These are phyloP conservation scores for Hemiprocne comata DNA, from an alignment of 2,113 vertebrate species.

Conservation along the genomic window DNA sequence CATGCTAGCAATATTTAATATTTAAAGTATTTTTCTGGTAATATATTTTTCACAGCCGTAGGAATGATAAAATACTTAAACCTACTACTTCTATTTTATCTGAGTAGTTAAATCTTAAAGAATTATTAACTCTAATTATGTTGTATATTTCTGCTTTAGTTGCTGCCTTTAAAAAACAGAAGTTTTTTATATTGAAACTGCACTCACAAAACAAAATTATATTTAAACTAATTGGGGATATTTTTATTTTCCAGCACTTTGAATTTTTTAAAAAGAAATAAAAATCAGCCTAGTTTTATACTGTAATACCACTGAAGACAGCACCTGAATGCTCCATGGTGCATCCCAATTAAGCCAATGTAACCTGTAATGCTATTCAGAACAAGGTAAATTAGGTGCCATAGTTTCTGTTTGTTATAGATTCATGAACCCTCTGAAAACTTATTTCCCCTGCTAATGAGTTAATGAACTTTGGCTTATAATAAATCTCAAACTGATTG, in stretches of 20 bases:
- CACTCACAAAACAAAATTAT: neutral
- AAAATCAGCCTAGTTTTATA: neutral
- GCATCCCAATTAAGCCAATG: neutral
- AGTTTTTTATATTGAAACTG: neutral
- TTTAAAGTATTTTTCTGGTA: neutral
- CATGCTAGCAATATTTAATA: neutral
- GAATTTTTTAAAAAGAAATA: neutral
- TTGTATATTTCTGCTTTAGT: neutral
- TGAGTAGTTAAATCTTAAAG: neutral
- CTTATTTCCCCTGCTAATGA: constrained; percentile 43
- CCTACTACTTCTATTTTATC: neutral
- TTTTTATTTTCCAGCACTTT: neutral
- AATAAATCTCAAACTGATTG: constrained; percentile 46
- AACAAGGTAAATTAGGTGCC: constrained; percentile 57
- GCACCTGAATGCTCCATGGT: neutral
- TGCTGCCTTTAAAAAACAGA: neutral
- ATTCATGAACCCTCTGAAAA: constrained; percentile 55
- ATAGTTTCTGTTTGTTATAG: constrained; percentile 36
- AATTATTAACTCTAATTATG: neutral
- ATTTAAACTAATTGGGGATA: neutral
- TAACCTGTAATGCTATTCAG: constrained; percentile 46
- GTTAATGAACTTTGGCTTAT: constrained; percentile 55
- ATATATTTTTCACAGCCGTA: neutral
- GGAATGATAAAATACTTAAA: neutral
- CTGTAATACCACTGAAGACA: neutral